These are phyloP conservation scores for Lepidurus arcticus DNA, from an alignment of 1,140 invertebrate genomes.

Conservation along the genomic window DNA sequence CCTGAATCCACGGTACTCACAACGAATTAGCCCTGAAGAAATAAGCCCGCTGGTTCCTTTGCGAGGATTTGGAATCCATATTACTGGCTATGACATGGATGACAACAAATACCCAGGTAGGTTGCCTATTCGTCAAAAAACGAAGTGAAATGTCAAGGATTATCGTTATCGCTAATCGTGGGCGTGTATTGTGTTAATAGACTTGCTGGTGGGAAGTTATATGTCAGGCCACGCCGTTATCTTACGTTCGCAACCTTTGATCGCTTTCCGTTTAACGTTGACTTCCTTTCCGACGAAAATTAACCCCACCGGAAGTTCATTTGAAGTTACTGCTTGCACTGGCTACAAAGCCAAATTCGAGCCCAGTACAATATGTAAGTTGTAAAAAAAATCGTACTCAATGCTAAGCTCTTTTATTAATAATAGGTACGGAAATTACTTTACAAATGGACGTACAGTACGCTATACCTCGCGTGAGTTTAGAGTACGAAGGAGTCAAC, in stretches of 20 bases:
- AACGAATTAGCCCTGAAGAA: conserved; percentile 35
- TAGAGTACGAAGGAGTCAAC: background rate
- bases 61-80: conserved; percentile 42
- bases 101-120: conserved; percentile 46
- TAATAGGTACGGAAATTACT: conserved; percentile 11
- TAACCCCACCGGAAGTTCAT: conserved; percentile 42
- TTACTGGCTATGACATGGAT: conserved; percentile 43
- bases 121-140: too few species aligned
- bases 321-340: conserved; percentile 35
- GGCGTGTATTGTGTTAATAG: conserved; percentile 34
- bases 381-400: background rate
- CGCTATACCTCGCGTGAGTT: conserved; percentile 1
- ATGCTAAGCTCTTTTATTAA: background rate
- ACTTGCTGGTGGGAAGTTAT: conserved; percentile 27
- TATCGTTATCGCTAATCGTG: conserved; percentile 12
- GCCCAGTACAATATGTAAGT: conserved; percentile 10
- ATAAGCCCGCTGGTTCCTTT: conserved; percentile 32
- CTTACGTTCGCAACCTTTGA: conserved; percentile 2
- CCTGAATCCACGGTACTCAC: conserved; percentile 32
- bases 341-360: conserved; percentile 21
- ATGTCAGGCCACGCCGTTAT: conserved; percentile 22
- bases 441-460: conserved; percentile 27
- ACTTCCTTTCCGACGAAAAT: background rate
- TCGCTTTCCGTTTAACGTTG: conserved; percentile 19
- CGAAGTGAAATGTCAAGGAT: background rate